phyloP scores from a whole-genome alignment of 2,888 invertebrate genomes.

The Seira sanloemensis region DNA sequence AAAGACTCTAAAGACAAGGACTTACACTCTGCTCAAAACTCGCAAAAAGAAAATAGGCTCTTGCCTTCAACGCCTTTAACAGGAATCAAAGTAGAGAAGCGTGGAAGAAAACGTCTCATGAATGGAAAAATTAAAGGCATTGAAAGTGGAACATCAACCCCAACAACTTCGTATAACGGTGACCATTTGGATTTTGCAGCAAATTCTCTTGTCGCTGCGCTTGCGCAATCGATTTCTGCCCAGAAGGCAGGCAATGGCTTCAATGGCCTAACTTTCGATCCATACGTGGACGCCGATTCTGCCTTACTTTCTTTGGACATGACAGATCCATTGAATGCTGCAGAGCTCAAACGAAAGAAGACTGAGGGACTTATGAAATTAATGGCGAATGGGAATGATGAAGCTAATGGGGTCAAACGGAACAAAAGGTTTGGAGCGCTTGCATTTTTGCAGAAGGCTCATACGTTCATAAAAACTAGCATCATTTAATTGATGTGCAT shows the following conservation, averaged over 20 bases:
- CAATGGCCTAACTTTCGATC: conserved; percentile 45
- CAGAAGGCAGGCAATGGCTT: conserved; percentile 38
- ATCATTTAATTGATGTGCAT: too few species aligned
- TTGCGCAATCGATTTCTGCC: conserved; percentile 53
- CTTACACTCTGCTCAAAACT: conserved; percentile 38
- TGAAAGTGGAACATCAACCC: conserved; percentile 50
- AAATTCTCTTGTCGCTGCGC: conserved; percentile 48
- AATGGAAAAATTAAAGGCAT: conserved; percentile 49
- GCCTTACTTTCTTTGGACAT: conserved; percentile 33
- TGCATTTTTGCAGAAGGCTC: too few species aligned
- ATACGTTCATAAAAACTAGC: too few species aligned
- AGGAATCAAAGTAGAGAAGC: conserved; percentile 51
- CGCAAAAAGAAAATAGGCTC: conserved; percentile 48
- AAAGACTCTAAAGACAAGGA: conserved; percentile 47
- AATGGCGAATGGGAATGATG: conserved; percentile 28
- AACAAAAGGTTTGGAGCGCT: conserved; percentile 36
- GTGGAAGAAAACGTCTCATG: conserved; percentile 45
- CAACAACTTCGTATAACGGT: conserved; percentile 51
- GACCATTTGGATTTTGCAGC: conserved; percentile 56
- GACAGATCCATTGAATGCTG: conserved; percentile 37
- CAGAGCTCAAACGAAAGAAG: conserved; percentile 62
- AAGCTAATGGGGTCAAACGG: conserved; percentile 41
- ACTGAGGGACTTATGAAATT: conserved; percentile 51
- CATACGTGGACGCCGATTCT: conserved; percentile 42
- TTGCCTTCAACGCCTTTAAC: conserved; percentile 27